phyloP scores from a whole-genome alignment of 2,113 vertebrate species.

The Phainopepla nitens region DNA sequence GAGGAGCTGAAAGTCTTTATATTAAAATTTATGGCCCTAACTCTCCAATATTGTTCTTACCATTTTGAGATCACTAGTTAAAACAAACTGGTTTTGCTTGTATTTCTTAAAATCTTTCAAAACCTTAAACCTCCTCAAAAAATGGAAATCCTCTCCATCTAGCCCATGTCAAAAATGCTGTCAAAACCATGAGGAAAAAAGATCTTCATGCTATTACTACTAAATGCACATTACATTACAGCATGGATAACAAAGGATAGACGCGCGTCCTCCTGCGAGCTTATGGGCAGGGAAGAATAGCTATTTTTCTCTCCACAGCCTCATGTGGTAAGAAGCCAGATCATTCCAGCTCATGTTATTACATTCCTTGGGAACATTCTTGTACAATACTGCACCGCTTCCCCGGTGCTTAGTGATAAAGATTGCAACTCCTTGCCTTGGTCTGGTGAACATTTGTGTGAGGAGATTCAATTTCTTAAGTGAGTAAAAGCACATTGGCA shows the following conservation, averaged over 20 bases:
- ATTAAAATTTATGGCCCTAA: not conserved
- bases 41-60: not conserved
- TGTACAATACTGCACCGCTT: not conserved
- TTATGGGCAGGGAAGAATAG: not conserved
- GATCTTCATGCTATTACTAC: not conserved
- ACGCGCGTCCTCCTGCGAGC: accelerated
- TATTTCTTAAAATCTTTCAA: not conserved
- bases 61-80: not conserved
- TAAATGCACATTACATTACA: not conserved
- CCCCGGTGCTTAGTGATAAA: not conserved
- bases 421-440: not conserved
- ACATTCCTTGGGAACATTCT: constrained; percentile 31
- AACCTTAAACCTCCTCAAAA: not conserved
- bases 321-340: not conserved
- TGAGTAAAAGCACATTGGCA: not conserved
- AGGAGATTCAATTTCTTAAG: not conserved
- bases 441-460: not conserved
- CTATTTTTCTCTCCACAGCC: not conserved
- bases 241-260: not conserved
- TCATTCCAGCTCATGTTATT: constrained; percentile 8
- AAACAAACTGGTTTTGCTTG: not conserved
- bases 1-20: not conserved
- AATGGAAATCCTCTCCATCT: not conserved
- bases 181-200: not conserved
- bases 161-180: not conserved